phyloP scores from a whole-genome alignment of 2,888 invertebrate genomes.

The Macrostomum cliftonense region DNA sequence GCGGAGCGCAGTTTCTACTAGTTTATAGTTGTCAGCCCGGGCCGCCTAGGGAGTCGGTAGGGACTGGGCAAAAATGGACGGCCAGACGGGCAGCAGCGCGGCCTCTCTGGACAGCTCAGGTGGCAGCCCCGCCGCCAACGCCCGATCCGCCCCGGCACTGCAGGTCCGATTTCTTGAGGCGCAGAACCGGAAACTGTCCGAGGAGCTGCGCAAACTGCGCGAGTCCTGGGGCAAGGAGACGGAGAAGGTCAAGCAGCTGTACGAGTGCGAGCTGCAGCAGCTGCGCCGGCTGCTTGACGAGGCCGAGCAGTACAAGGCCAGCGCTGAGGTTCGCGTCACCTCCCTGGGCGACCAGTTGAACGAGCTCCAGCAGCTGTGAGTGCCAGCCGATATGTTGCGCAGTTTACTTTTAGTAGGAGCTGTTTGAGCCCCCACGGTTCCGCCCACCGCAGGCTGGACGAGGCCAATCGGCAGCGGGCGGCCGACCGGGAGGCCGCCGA shows the following conservation, averaged over 20 bases:
- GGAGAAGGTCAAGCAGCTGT: conserved; percentile 36
- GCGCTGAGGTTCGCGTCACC: conserved; percentile 38
- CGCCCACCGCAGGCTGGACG: conserved; percentile 9
- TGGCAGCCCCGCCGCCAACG: too few species aligned
- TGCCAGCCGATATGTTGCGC: background rate
- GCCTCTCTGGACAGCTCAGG: too few species aligned
- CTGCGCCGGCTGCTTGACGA: conserved; percentile 40
- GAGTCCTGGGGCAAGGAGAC: conserved; percentile 33
- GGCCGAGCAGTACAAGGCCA: conserved; percentile 39
- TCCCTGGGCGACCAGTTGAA: conserved; percentile 38
- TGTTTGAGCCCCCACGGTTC: too few species aligned
- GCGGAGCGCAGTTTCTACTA: too few species aligned
- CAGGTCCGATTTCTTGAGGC: conserved; percentile 35
- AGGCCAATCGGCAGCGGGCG: conserved; percentile 5
- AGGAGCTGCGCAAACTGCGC: conserved; percentile 30
- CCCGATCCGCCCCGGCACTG: background rate
- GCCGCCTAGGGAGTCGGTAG: too few species aligned
- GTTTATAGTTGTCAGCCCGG: too few species aligned
- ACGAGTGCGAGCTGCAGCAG: conserved; percentile 39
- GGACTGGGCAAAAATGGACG: too few species aligned
- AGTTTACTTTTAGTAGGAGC: too few species aligned
- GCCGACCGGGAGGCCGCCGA: conserved; percentile 13
- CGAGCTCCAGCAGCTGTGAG: conserved; percentile 22
- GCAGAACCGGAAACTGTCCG: conserved; percentile 35
- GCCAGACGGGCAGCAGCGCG: too few species aligned